Evolutionary conservation across 2,113 vertebrate genomes (phyloP), one percentile per base, ranked within the genome.

Genomic region (Calidris pugnax): DNA sequence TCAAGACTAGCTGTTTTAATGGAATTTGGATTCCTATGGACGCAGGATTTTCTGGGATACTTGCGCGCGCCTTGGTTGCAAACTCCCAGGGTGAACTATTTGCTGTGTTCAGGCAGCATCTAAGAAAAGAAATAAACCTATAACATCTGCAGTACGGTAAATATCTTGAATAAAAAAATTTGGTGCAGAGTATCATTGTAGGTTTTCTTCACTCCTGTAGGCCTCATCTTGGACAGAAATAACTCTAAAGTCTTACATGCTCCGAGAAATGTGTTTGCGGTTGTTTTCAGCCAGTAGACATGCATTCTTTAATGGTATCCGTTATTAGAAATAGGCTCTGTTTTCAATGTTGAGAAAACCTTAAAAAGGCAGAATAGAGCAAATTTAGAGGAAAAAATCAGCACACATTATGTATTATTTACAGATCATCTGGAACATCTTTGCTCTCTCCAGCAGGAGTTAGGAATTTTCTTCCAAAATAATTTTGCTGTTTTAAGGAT

Each of bases 391-490:
- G 32, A 2, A 30, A 32, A 53, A 39, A 14, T 12, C 35, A 64
- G 48, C 30, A 22, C 35, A 22, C 19, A 33, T 87, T 64, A 18
- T 15, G 5, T 79, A 51, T 82, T 50, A 57, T 76, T 55, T 90
- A 43, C 32, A 84, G 48, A 80, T 95, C 68, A 53, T 92, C 91
- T 85, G 79, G 59, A 95, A 92, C 55, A 67, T 90, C 80, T 95
- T 95, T 92, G n/a, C 63, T 88, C 8, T 74, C 50, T 80, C 45
- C 20, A 0, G 20, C n/a, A 85, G 68, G 57, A 90, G 48, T 56
- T 51, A 60, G 50, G 90, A 73, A 48, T 80, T 87, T 81, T 90
- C 86, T 76, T 92, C 63, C 75, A 76, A 56, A 87, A 80, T 72
- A 43, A 80, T 93, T 90, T 66, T 74, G 45, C 67, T 73, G 43